phyloP scores from a whole-genome alignment of 2,797 vertebrate species.

The Otolemur crassicaudatus region DNA sequence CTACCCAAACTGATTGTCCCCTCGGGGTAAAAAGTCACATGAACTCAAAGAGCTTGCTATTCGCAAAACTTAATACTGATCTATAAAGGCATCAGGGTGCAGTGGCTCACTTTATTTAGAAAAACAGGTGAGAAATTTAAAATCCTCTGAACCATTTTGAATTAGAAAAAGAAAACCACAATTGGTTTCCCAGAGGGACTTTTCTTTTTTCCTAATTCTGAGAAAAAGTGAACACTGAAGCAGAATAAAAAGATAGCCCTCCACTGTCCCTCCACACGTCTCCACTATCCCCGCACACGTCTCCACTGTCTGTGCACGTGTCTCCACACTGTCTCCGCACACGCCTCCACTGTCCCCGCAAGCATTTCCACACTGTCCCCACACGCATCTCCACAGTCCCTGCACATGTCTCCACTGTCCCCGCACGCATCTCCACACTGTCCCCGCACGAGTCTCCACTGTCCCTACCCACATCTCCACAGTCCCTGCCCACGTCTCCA shows the following conservation, averaged over 20 bases:
- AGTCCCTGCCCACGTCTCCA: neutral
- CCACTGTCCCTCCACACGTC: no score
- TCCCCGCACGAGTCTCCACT: no score
- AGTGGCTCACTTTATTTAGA: neutral
- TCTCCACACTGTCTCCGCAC: neutral
- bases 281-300: fast-evolving
- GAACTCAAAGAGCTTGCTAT: fast-evolving
- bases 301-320: fast-evolving
- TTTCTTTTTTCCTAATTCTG: neutral
- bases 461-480: fast-evolving
- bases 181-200: neutral
- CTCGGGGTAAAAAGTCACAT: fast-evolving
- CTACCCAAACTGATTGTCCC: fast-evolving
- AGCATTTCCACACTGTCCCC: fast-evolving
- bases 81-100: no score
- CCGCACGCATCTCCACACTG: fast-evolving
- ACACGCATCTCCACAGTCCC: fast-evolving
- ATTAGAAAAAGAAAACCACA: neutral
- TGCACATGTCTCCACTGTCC: fast-evolving
- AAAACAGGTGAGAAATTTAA: neutral
- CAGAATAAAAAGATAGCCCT: neutral
- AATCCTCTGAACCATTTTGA: neutral
- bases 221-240: neutral
- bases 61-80: neutral
- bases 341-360: fast-evolving